These are phyloP conservation scores for Mustela nigripes DNA, from an alignment of 2,113 vertebrate genomes.

Conservation along the genomic window DNA sequence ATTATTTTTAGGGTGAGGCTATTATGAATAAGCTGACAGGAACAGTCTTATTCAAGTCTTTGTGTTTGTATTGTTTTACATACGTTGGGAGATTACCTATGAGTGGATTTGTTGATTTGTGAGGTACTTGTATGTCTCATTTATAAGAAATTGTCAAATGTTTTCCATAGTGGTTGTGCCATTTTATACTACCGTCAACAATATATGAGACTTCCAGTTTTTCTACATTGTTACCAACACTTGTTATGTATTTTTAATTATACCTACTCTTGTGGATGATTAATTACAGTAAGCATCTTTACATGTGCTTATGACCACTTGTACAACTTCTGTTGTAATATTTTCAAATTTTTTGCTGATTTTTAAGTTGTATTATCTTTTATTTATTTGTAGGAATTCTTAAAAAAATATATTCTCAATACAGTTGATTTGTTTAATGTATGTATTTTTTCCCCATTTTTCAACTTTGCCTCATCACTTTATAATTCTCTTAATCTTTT, in stretches of 20 bases:
- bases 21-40: not conserved
- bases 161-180: not conserved
- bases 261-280: not conserved
- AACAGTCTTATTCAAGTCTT: not conserved
- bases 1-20: not conserved
- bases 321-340: not conserved
- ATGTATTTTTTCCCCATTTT: not conserved
- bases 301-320: not conserved
- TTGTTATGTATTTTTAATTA: not conserved
- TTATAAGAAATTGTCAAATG: not conserved
- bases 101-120: not conserved
- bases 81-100: not conserved
- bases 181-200: not conserved
- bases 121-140: not conserved
- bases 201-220: not conserved
- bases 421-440: not conserved
- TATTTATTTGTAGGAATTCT: not conserved
- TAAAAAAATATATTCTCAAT: not conserved
- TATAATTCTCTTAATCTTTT: not conserved
- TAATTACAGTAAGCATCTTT: not conserved
- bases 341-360: not conserved
- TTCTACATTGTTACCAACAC: not conserved
- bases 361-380: not conserved
- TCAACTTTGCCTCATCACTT: not conserved
- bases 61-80: not conserved